Evolutionary conservation across 2,797 vertebrate genomes (phyloP), one percentile per base, ranked within the genome.

Genomic region (Lepidocolaptes lacrymiger): DNA sequence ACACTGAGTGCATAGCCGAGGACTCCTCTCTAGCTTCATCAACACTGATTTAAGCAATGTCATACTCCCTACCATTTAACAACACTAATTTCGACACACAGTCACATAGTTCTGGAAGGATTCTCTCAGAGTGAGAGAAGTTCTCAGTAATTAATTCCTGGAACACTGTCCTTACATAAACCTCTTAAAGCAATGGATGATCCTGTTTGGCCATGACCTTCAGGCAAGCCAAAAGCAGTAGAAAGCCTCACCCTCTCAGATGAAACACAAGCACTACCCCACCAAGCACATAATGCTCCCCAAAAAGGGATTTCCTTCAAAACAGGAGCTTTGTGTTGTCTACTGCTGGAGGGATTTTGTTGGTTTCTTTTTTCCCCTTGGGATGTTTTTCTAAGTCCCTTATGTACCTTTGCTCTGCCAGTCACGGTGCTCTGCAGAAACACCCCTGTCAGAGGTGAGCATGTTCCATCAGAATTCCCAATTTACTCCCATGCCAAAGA

Each of bases 141-240:
- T 86, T 92, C 78, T 59, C 32, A 88, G 77, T 28, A 81, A 74
- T 58, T 78, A 81, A 46, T 67, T 95, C 90, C 94, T 88, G 64
- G 73, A 93, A 95, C 21, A 74, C 74, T 43, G 32, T 77, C 83
- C 61, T 91, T 77, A 41, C 12, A 59, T 68, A 96, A 97, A 94
- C 19, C 71, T 83, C 55, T 85, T 63, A 80, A 46, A 91, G 51
- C 73, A 69, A 36, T 0, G 2, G 61, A 58, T 91, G 74, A 95
- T 92, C 84, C 73, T 74, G 28, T 72, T 61, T 66, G 55, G 72
- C 75, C 52, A 51, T 69, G 76, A 92, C 72, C 71, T 95, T 91
- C 66, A 61, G 54, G 51, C 22, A 56, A 83, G 68, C 34, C 46
- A 94, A 86, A 78, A 66, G 75, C 52, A 91, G 19, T 10, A 41